Conservation (phyloP, 2,113 vertebrate genomes). For the human (Homo sapiens) region GRCh38 chr15:41182501-41183000, state of each 20-base stretch:
- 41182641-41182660: conserved; percentile 36
- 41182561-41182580: not conserved
- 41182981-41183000: conserved; percentile 38
- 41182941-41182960: conserved; percentile 20
- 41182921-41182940: not conserved
- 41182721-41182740: not conserved
- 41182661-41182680: conserved; percentile 14
- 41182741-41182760: conserved; percentile 42
- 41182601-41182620: not conserved
- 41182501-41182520: not conserved
- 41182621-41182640: not conserved
- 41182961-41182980: conserved; percentile 20
- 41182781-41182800: not conserved
- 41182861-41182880: not conserved
- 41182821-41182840: not conserved
- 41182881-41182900: conserved; percentile 21
- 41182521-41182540: not conserved
- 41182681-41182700: conserved; percentile 22
- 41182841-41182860: not conserved
- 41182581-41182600: not conserved
- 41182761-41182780: conserved; percentile 40
- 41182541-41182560: not conserved
- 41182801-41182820: not conserved
- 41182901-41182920: not conserved
- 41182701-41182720: not conserved